Percentiles rank a stretch among this genome's conserved stretches.
phyloP scores from a whole-genome alignment of 2,113 vertebrate species.

The Halichoeres trimaculatus region DNA sequence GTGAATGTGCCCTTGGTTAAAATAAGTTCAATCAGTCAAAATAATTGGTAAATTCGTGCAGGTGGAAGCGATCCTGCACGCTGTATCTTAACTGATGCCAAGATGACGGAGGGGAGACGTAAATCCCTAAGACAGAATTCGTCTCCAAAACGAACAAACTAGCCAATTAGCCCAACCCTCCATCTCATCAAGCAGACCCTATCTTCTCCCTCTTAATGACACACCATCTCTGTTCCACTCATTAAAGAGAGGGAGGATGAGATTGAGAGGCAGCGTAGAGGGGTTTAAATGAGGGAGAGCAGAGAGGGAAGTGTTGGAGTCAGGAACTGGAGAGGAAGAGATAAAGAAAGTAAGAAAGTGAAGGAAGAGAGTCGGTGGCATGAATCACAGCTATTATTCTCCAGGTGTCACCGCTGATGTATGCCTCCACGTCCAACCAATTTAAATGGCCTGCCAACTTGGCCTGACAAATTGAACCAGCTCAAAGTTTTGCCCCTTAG shows the following conservation, averaged over 20 bases:
- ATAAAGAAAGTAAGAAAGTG: conserved; percentile 34
- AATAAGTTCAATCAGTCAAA: not conserved
- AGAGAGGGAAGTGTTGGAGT: not conserved
- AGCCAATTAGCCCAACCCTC: conserved; percentile 18
- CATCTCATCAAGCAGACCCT: conserved; percentile 22
- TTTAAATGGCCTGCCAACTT: conserved; percentile 62
- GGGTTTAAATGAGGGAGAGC: not conserved
- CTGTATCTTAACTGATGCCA: not conserved
- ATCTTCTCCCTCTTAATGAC: conserved; percentile 29
- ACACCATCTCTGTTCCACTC: conserved; percentile 2
- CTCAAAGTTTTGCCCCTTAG: conserved; percentile 28
- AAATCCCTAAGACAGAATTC: conserved; percentile 4
- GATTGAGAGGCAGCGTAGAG: not conserved
- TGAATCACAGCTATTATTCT: conserved; percentile 52
- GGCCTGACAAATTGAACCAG: conserved; percentile 48
- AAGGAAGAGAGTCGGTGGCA: not conserved
- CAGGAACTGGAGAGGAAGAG: not conserved
- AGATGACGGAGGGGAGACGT: not conserved
- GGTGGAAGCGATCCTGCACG: not conserved
- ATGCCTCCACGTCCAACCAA: conserved; percentile 28
- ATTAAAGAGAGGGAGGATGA: conserved; percentile 31
- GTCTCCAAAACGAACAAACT: not conserved
- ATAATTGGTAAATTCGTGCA: not conserved
- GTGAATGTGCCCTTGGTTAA: not conserved
- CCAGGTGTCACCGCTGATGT: conserved; percentile 46